Conservation (phyloP, 2,888 invertebrate genomes). For the Tineola bisselliella region DNA sequence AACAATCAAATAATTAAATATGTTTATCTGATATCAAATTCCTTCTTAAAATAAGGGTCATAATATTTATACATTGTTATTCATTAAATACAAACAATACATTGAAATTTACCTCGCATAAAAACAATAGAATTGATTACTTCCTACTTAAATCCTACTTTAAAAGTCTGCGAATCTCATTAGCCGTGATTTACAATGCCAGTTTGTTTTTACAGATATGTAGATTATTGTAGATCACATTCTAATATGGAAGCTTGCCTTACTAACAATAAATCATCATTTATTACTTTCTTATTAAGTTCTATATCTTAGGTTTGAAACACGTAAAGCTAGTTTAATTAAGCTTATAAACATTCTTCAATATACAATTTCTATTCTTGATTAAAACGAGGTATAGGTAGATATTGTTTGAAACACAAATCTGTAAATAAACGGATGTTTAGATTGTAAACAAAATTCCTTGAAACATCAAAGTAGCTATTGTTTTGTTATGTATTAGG, state of each 20-base stretch:
- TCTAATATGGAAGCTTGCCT: too few species aligned
- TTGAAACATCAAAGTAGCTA: neutral
- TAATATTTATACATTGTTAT: neutral
- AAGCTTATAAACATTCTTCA: too few species aligned
- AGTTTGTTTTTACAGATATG: neutral
- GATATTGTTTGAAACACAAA: too few species aligned
- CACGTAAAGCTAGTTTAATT: too few species aligned
- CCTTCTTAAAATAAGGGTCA: neutral
- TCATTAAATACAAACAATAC: neutral
- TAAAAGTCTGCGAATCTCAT: neutral
- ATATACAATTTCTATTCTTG: too few species aligned
- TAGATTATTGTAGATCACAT: neutral
- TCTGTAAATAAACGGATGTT: neutral
- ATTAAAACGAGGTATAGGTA: too few species aligned
- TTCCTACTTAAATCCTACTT: constrained; percentile 4
- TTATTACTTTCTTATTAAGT: too few species aligned
- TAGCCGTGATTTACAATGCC: neutral
- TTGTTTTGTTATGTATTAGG: neutral
- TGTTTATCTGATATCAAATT: too few species aligned
- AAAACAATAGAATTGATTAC: constrained; percentile 5
- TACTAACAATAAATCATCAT: too few species aligned
- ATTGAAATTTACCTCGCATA: neutral
- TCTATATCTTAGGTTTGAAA: too few species aligned
- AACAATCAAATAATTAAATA: too few species aligned
- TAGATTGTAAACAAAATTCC: neutral